Base-by-base conservation (phyloP, 2,797 vertebrate genomes). In the Tapera naevia region DNA sequence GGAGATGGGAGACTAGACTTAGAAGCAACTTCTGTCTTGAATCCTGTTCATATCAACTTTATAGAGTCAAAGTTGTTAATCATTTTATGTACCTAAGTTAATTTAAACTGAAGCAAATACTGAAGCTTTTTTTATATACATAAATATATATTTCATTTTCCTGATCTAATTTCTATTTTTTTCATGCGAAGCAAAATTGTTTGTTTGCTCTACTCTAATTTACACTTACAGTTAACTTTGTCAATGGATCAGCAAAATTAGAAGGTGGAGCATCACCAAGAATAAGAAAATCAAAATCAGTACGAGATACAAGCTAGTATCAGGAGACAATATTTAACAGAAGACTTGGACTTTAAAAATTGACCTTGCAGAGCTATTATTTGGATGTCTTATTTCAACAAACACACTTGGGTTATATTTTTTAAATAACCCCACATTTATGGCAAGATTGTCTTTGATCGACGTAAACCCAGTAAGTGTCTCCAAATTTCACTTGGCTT, bases 221-320 rank as follows among this genome's bases (percentile, higher is more conserved):
- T 86, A 45, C 70, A 81, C 72, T 92, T 90, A 28, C 95, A 98
- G 98, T 96, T 85, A 98, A 97, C 48, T 95, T 98, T 30, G 95
- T 97, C 84, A 98, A 98, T 51, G 98, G 98, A 86, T 96, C 98
- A n/a, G 96, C 98, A 94, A 98, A 98, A 93, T 94, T 96, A 13
- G 98, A 98, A 54, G 98, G 98, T 58, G 98, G 98, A 97, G 98
- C 96, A 14, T 98, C 97, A 19, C 98, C 98, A 28, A 97, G 98
- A 92, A 97, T 98, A 60, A 97, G 98, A 96, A 99, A 98, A 97
- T 93, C 98, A 94, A 99, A 98, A 97, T 96, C 97, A 70, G 98
- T 97, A 23, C 98, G 80, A 98, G 94, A 97, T 69, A 66, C 69
- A 56, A 93, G 56, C 43, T 71, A 39, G 28, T 89, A 70, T 85